A percentile compares a stretch with the other conserved stretches of the same genome.
Conservation (phyloP, 2,888 invertebrate genomes). For the Harpalus rufipes region DNA sequence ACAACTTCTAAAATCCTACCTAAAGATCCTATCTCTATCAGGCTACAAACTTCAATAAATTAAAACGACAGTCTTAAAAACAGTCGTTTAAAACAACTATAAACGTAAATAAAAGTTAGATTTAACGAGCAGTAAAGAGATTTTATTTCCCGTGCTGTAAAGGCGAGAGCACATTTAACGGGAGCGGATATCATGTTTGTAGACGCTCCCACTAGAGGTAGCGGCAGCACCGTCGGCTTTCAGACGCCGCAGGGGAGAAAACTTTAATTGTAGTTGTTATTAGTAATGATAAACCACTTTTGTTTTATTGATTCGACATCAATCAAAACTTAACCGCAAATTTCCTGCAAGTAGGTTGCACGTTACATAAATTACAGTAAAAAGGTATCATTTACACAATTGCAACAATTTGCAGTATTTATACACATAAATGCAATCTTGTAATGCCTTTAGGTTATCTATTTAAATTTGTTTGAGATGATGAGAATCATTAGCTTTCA, state of each 20-base stretch:
- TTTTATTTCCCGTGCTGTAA: not conserved
- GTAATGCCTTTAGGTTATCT: no score
- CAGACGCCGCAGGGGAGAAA: conserved; percentile 25
- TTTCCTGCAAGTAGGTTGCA: conserved; percentile 15
- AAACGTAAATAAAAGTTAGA: not conserved
- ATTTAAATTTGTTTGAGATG: no score
- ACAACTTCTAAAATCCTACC: no score
- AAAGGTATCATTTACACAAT: not conserved
- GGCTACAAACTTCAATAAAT: not conserved
- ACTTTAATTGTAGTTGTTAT: conserved; percentile 21
- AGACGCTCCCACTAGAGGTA: conserved; percentile 2
- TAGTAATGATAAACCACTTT: conserved; percentile 24
- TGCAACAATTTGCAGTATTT: not conserved
- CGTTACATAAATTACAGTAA: conserved; percentile 2
- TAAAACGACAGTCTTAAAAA: not conserved
- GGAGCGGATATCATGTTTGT: not conserved
- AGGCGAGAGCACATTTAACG: not conserved
- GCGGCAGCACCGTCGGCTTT: not conserved
- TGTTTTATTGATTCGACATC: conserved; percentile 43
- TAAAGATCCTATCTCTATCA: not conserved
- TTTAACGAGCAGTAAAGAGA: conserved; percentile 5
- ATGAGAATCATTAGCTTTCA: no score
- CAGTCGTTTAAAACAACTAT: not conserved
- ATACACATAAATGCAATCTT: no score
- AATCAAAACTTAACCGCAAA: conserved; percentile 14